A percentile compares a stretch with the other conserved stretches of the same genome.
Evolutionary conservation across 2,113 vertebrate genomes (phyloP).

Genomic region (Apodemus sylvaticus): DNA sequence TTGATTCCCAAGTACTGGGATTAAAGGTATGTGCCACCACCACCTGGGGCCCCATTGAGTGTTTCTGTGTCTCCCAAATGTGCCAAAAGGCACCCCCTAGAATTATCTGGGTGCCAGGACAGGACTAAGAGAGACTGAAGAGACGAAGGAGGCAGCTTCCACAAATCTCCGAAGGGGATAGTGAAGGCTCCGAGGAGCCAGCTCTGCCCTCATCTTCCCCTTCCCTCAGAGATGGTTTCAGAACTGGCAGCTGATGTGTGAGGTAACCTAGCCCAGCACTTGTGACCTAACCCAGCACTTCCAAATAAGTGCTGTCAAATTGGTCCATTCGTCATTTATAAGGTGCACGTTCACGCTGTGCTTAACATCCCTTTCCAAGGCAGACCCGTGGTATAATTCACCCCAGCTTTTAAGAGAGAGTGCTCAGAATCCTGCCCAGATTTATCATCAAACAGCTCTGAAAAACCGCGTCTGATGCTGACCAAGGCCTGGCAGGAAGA

Average conservation of each 20-base stretch:
- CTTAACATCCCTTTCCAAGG: constrained; percentile 49
- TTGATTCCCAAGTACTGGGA: not conserved
- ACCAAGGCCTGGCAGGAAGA: constrained; percentile 50
- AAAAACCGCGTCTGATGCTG: constrained; percentile 11
- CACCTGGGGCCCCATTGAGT: not conserved
- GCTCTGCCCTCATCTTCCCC: not conserved
- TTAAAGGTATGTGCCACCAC: not conserved
- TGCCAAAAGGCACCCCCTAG: not conserved
- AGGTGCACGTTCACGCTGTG: constrained; percentile 40
- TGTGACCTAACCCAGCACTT: constrained; percentile 43
- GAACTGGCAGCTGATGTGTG: constrained; percentile 11
- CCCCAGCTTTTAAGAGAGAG: constrained; percentile 44
- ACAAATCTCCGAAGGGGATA: not conserved
- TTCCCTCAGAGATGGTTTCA: constrained; percentile 29
- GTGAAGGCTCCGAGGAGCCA: not conserved
- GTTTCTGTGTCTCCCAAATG: not conserved
- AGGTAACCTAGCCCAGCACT: too few relatives aligned
- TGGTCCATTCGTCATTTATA: constrained; percentile 29
- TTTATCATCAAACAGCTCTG: constrained; percentile 51
- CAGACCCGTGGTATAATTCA: constrained; percentile 4
- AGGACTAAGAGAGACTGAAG: not conserved
- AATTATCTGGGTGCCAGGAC: not conserved
- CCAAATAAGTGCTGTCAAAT: constrained; percentile 37
- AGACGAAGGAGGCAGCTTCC: not conserved
- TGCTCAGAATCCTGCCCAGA: constrained; percentile 65